A percentile compares a stretch with the other conserved stretches of the same genome.
These are phyloP conservation scores for Acheta domesticus DNA, from an alignment of 2,888 invertebrate genomes.

Conservation along the genomic window DNA sequence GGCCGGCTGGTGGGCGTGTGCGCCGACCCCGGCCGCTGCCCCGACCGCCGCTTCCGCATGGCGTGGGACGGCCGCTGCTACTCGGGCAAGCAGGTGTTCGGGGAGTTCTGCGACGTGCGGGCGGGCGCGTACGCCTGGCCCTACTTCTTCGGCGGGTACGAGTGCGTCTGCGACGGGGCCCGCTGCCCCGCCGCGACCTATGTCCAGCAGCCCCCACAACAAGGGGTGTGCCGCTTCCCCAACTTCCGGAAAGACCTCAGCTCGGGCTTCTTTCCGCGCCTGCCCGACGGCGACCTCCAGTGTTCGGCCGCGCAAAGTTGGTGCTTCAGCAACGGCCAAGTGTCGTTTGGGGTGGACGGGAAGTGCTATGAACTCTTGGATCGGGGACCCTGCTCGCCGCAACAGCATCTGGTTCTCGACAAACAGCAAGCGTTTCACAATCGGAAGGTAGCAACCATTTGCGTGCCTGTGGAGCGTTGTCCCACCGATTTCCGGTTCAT, in stretches of 20 bases:
- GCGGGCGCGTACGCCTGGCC: neutral
- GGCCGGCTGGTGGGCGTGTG: neutral
- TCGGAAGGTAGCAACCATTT: neutral
- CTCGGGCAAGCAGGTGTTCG: neutral
- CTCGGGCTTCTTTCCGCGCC: neutral
- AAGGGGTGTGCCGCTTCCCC: neutral
- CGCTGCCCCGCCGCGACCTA: neutral
- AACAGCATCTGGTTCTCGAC: neutral
- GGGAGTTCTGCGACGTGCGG: neutral
- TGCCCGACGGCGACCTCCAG: neutral
- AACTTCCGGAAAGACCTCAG: neutral
- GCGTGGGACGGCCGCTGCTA: neutral
- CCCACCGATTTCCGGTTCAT: neutral
- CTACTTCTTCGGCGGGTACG: neutral
- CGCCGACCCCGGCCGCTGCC: neutral
- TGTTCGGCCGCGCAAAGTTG: neutral
- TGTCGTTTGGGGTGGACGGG: neutral
- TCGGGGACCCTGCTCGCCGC: neutral
- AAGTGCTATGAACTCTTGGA: neutral
- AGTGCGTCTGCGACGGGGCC: neutral
- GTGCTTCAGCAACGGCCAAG: neutral
- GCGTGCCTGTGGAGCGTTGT: neutral
- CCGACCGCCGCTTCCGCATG: neutral
- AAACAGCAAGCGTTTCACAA: neutral
- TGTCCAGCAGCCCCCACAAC: neutral